Percentiles rank a stretch among this genome's conserved stretches.
Conservation (phyloP, 2,888 invertebrate genomes). For the Drosophila austrosaltans region DNA sequence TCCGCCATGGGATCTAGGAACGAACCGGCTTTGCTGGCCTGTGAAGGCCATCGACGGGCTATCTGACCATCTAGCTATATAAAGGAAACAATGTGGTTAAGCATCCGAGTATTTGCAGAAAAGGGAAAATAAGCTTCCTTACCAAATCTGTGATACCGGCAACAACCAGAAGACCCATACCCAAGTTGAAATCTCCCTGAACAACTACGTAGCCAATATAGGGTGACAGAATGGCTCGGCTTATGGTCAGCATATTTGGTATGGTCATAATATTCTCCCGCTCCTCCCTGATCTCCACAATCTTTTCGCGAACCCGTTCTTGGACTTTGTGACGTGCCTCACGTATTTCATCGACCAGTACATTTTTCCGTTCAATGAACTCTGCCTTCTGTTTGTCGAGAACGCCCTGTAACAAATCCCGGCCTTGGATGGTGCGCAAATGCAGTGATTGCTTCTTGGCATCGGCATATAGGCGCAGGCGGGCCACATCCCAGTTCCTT, state of each 20-base stretch:
- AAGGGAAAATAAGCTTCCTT: conserved; percentile 71
- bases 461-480: conserved; percentile 80
- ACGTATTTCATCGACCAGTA: conserved; percentile 88
- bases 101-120: background rate
- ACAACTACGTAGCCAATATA: conserved; percentile 95
- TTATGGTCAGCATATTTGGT: conserved; percentile 94
- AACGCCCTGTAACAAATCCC: conserved; percentile 85
- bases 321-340: conserved; percentile 89
- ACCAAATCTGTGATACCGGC: conserved; percentile 97
- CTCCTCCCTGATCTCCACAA: conserved; percentile 85
- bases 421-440: conserved; percentile 83
- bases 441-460: conserved; percentile 80
- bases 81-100: conserved; percentile 12
- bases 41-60: conserved; percentile 95
- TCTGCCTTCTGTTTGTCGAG: conserved; percentile 87
- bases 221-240: conserved; percentile 93
- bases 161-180: conserved; percentile 91
- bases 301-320: conserved; percentile 89
- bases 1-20: conserved; percentile 99
- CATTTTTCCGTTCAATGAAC: conserved; percentile 86
- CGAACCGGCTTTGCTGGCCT: conserved; percentile 96
- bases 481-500: conserved; percentile 81
- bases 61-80: conserved; percentile 96
- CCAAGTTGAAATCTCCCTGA: conserved; percentile 90
- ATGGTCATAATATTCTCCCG: conserved; percentile 96